phyloP scores from a whole-genome alignment of 2,888 invertebrate genomes.

The Netelia melanura region DNA sequence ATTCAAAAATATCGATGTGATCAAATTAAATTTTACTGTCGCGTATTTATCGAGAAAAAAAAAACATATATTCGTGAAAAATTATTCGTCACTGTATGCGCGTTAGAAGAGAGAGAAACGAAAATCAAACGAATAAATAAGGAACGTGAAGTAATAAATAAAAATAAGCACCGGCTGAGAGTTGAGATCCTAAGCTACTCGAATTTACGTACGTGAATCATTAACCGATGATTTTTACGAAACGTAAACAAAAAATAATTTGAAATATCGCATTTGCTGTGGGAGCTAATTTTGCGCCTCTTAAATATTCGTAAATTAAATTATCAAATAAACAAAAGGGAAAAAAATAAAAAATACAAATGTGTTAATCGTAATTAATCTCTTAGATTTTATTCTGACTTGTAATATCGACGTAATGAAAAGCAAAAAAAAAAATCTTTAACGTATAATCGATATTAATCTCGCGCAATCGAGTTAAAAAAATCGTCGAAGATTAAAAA shows the following conservation, averaged over 20 bases:
- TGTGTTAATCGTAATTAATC: slow-evolving; percentile 37
- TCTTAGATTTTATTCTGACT: slow-evolving; percentile 24
- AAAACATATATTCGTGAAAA: slow-evolving; percentile 25
- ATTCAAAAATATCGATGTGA: slow-evolving; percentile 41
- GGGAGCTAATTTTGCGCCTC: slow-evolving; percentile 61
- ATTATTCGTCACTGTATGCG: slow-evolving; percentile 38
- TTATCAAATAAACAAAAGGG: slow-evolving; percentile 20
- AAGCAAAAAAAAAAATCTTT: slow-evolving; percentile 3
- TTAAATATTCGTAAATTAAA: slow-evolving; percentile 40
- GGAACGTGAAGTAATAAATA: slow-evolving; percentile 7
- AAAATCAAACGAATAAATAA: not conserved
- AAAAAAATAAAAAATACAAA: not conserved
- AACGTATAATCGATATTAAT: slow-evolving; percentile 18
- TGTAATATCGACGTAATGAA: slow-evolving; percentile 12
- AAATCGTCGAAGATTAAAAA: slow-evolving; percentile 8
- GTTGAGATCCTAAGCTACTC: slow-evolving; percentile 80
- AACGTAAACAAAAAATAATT: not conserved
- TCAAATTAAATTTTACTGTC: slow-evolving; percentile 68
- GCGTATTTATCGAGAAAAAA: slow-evolving; percentile 69
- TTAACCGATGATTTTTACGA: not conserved
- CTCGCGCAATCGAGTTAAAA: slow-evolving; percentile 23
- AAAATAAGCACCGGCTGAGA: slow-evolving; percentile 11
- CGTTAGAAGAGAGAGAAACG: slow-evolving; percentile 23
- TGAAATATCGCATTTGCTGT: slow-evolving; percentile 62
- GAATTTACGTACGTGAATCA: slow-evolving; percentile 49